Percentiles rank a stretch among this genome's conserved stretches.
Conservation (phyloP, 2,797 vertebrate genomes). For the Loris lydekkerianus region DNA sequence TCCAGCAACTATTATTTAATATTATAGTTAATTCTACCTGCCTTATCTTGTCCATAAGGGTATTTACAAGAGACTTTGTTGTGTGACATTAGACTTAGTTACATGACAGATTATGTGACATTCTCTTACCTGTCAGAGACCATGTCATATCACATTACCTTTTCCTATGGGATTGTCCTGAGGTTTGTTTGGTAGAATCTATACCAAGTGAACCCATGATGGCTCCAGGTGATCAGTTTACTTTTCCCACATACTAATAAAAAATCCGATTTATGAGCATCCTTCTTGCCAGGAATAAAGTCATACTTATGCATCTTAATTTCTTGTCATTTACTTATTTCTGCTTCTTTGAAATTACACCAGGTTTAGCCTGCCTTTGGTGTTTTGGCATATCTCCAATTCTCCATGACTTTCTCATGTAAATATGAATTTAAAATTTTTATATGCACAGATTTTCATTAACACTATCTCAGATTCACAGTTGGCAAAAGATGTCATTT, state of each 20-base stretch:
- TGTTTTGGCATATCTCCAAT: conserved; percentile 63
- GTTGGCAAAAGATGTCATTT: conserved; percentile 72
- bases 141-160: background rate
- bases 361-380: conserved; percentile 27
- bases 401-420: conserved; percentile 64
- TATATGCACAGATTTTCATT: conserved; percentile 71
- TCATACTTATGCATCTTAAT: background rate
- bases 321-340: conserved; percentile 57
- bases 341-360: conserved; percentile 28
- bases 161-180: background rate
- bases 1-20: background rate
- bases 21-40: background rate
- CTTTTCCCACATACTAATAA: background rate
- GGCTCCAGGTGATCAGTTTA: background rate
- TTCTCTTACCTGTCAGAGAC: conserved; percentile 8
- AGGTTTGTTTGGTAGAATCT: conserved; percentile 1
- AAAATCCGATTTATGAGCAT: conserved; percentile 39
- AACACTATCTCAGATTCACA: conserved; percentile 71
- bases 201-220: conserved; percentile 8
- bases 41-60: background rate
- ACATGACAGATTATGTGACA: background rate
- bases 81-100: background rate
- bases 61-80: background rate
- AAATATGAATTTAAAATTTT: conserved; percentile 48
- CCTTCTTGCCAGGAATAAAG: background rate